Conservation (phyloP, 1,140 invertebrate genomes). For the Melanaphis sacchari region DNA sequence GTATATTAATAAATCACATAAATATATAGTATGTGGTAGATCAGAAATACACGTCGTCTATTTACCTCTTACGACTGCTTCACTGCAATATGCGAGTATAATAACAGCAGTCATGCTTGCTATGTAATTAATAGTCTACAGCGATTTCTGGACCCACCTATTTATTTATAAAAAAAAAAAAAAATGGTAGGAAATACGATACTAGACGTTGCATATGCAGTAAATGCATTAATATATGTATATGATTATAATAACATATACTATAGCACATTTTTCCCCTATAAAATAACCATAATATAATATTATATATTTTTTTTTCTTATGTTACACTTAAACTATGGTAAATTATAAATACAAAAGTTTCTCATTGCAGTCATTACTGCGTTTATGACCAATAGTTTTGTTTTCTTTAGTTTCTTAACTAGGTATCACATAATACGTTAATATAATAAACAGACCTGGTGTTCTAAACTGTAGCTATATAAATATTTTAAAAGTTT, state of each 20-base stretch:
- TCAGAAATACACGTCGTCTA: neutral
- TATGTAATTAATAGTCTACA: neutral
- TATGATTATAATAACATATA: too few species aligned
- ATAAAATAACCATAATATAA: neutral
- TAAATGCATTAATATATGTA: too few species aligned
- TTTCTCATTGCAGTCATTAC: neutral
- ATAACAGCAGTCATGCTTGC: neutral
- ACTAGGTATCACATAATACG: neutral
- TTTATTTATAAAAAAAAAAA: neutral
- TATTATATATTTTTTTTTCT: neutral
- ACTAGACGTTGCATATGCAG: too few species aligned
- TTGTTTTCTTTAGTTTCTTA: neutral
- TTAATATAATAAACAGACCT: neutral
- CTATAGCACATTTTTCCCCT: too few species aligned
- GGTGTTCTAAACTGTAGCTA: neutral
- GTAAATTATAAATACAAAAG: neutral
- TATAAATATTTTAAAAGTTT: neutral
- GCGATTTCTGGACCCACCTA: neutral
- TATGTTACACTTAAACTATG: too few species aligned
- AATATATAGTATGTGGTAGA: too few species aligned
- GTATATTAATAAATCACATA: too few species aligned
- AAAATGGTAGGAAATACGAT: neutral
- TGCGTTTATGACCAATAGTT: neutral
- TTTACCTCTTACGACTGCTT: too few species aligned
- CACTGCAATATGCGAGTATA: too few species aligned